Evolutionary conservation across 2,888 invertebrate species (phyloP).

Genomic region (Drosophila paramelanica): DNA sequence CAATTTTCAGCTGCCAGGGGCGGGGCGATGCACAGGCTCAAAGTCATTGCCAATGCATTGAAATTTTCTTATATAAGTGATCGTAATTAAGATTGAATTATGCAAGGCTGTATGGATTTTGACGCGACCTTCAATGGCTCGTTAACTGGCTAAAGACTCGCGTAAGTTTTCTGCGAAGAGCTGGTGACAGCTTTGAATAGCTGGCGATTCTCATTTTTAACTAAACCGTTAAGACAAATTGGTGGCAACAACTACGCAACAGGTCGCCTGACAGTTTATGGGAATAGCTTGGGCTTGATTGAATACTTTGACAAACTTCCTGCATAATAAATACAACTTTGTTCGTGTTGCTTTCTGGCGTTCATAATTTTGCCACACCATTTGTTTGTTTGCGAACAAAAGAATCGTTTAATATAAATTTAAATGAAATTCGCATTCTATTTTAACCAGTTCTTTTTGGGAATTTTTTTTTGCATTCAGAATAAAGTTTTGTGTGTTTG

Average conservation of each 20-base stretch:
- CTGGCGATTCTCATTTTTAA: constrained; percentile 5
- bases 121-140: constrained; percentile 22
- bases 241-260: constrained; percentile 8
- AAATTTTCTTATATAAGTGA: constrained; percentile 18
- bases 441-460: constrained; percentile 31
- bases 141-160: constrained; percentile 9
- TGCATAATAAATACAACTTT: constrained; percentile 28
- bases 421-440: constrained; percentile 10
- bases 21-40: constrained; percentile 10
- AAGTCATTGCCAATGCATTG: constrained; percentile 50
- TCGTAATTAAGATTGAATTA: constrained; percentile 41
- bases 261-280: not conserved
- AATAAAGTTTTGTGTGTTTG: constrained; percentile 1
- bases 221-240: constrained; percentile 11
- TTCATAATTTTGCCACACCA: constrained; percentile 11
- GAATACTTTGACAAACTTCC: constrained; percentile 45
- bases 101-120: constrained; percentile 16
- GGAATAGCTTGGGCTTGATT: not conserved
- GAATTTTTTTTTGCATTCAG: not conserved
- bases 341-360: not conserved
- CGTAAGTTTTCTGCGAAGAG: constrained; percentile 9
- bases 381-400: constrained; percentile 41
- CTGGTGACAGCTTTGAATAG: constrained; percentile 25
- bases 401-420: constrained; percentile 48
- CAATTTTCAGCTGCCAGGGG: not conserved